Conservation (phyloP, 2,797 vertebrate species). For the Cossypha heuglini region DNA sequence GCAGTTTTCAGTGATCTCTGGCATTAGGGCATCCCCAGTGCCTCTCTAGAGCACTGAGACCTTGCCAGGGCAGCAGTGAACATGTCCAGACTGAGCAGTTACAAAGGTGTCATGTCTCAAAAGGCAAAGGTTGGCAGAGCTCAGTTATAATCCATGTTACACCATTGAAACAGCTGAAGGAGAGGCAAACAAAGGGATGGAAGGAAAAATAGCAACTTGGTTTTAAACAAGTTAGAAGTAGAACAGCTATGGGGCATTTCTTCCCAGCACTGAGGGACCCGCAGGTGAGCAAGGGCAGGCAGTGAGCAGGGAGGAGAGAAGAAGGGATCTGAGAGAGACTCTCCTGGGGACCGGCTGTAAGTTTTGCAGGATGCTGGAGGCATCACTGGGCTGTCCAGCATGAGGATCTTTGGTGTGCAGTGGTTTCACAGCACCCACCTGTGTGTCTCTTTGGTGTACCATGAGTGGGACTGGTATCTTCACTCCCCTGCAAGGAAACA, state of each 20-base stretch:
- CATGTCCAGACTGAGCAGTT: rapidly evolving
- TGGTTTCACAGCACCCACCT: background rate
- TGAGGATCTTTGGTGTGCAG: background rate
- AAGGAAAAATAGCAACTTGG: background rate
- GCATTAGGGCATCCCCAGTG: background rate
- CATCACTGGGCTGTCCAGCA: background rate
- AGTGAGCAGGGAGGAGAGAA: background rate
- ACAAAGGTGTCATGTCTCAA: background rate
- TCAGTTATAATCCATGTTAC: background rate
- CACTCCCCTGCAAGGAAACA: background rate
- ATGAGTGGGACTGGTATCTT: background rate
- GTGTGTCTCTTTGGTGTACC: background rate
- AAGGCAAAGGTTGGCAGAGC: background rate
- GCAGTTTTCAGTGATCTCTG: background rate
- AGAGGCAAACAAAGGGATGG: background rate
- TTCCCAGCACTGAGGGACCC: background rate
- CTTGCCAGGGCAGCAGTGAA: background rate
- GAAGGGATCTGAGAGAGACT: background rate
- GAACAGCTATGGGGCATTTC: rapidly evolving
- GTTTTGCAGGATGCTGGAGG: rapidly evolving
- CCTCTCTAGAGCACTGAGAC: background rate
- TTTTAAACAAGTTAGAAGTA: background rate
- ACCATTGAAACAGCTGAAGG: background rate
- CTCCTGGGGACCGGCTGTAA: background rate
- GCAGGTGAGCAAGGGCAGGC: background rate